Base-by-base conservation (phyloP, 2,888 invertebrate species). In the Acanthococcus lagerstroemiae region DNA sequence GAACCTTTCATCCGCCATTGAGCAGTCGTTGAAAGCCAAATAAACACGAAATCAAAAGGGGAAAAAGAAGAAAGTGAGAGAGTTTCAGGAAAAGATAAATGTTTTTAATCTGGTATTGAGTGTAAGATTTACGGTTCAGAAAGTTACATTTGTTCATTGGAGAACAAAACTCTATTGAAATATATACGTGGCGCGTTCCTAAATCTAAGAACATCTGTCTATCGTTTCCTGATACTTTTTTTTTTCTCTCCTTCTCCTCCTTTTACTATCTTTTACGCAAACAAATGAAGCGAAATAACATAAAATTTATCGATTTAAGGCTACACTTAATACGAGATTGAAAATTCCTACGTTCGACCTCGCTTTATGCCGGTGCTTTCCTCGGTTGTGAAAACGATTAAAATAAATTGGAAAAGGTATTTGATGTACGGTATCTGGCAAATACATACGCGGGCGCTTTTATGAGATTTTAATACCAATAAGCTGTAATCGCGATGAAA, bases 101-200 rank as follows among this genome's bases (percentile, higher is more conserved):
- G 63, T 63, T 63, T 63, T 63, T 63, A 63, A 63, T 63, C 63
- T 63, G 63, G 63, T 63, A 63, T 63, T 63, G 63, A 63, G 63
- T 63, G 63, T 63, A 63, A 63, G 63, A 63, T 63, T 63, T 63
- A 63, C 63, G 63, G 54, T 63, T 63, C 54, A 63, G 30, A 37
- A 54, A 63, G 63, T 63, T 63, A 63, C 54, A 54, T 63, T 54
- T 63, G 63, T 63, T 63, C 60, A 61, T 61, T 27, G 60, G 24
- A 52, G 58, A 46, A 60, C 58, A 48, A 60, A 48, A 60, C 58
- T 60, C 46, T 48, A 26, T n/a, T 26, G 24, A 58, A 45, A 46
- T 58, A 60, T 48, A 46, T 46, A 58, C 25, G 48, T 45, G 27
- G 58, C 55, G 19, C 17, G 5, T 55, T 55, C 5, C 55, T 55